Conservation (phyloP, 2,797 vertebrate species). For the Squalus acanthias region DNA sequence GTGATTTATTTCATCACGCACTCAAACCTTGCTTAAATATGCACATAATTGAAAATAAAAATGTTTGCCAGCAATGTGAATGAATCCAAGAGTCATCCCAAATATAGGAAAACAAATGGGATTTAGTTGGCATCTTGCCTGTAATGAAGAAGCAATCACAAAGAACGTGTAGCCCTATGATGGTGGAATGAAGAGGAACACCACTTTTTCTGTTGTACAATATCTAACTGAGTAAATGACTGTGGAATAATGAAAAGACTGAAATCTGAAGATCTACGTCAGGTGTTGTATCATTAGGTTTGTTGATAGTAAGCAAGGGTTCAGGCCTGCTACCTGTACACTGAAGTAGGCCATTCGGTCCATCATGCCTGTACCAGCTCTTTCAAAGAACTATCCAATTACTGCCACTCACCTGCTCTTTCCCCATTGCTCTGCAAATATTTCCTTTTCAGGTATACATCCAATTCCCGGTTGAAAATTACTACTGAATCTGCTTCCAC, state of each 20-base stretch:
- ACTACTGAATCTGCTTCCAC: background rate
- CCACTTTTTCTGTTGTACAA: background rate
- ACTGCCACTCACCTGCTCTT: too few relatives aligned
- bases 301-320: background rate
- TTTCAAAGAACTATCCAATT: background rate
- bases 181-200: background rate
- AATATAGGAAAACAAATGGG: background rate
- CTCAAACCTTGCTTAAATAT: background rate
- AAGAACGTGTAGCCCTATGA: background rate
- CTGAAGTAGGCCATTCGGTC: background rate
- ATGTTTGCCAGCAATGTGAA: background rate
- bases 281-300: background rate
- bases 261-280: background rate
- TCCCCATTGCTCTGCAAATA: background rate
- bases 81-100: background rate
- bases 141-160: background rate
- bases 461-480: background rate
- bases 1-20: background rate
- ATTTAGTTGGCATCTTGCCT: background rate
- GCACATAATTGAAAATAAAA: background rate
- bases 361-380: background rate
- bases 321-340: background rate
- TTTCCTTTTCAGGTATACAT: background rate
- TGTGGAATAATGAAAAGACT: background rate
- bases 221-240: background rate